Evolutionary conservation across 1,140 invertebrate species (phyloP), one percentile per base, ranked within the genome.

Genomic region (Spodoptera frugiperda): DNA sequence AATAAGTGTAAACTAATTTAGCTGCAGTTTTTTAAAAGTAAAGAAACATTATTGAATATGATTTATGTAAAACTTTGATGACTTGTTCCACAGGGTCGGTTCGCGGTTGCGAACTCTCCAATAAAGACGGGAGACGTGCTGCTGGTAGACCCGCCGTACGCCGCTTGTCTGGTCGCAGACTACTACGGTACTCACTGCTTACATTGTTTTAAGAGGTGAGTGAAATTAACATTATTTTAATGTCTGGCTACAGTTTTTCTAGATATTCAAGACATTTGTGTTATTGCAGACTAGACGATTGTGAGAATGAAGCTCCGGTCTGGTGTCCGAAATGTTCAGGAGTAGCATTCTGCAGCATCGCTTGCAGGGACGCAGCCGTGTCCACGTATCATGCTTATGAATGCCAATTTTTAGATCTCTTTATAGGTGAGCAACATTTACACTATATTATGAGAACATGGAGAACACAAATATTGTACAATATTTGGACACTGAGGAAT

Each of bases 161-260:
- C 96, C 2, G 96, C 97, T 1, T 97, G 96, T 70, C 93, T 98
- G 2, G 85, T 97, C 14, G 95, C 96, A 0, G 96, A 96, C 39
- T 96, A 95, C 87, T 97, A 96, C 88, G 95, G 96, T 3, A 96
- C 96, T 8, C 96, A 98, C 88, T 99, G 98, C 87, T 96, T 97
- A 76, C 96, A 98, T 84, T 99, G 98, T 89, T 97, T 98, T 82
- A 91, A 94, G 78, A 95, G 96, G 96, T 96, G 71, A 65, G 61
- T 0, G 5, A 25, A 25, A 2, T 4, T 2, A 1, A 25, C 2
- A 1, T 25, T 3, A 25, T 25, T 25, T 25, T 25, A 25, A 2
- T 25, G 25, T 25, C 0, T 25, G 25, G 25, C 25, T 25, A 4
- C 0, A 0, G 1, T 25, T 25, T 25, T 19, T 12, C 10, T n/a